Evolutionary conservation across 2,888 invertebrate genomes (phyloP), one percentile per base, ranked within the genome.

Genomic region (Tetheella fluctuosa): DNA sequence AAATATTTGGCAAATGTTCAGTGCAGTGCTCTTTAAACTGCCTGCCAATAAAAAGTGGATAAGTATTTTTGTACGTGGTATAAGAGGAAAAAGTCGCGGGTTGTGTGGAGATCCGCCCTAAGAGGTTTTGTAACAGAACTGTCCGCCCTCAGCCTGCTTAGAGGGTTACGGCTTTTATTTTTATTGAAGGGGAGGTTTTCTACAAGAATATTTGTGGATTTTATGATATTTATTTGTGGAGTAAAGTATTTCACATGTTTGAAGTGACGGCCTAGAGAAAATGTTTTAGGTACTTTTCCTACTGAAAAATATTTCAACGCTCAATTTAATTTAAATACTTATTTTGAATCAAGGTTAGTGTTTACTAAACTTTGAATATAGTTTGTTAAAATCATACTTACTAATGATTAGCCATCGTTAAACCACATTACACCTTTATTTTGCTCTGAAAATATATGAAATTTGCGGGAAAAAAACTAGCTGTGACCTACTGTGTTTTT

Each of bases 1-100:
- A 93, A 93, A 92, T 91, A 91, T 91, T 92, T 93, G 91, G 91
- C 92, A 92, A 92, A 90, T 89, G 90, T 83, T 82, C 90, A 84
- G 88, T 85, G 80, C 81, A 77, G 75, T 81, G 84, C 79, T 75
- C 75, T 77, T 70, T 85, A 75, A 81, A 85, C 69, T 81, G 79
- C 74, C 57, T 64, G 79, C 69, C 83, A 73, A 53, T 60, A 56
- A 69, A 77, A 74, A 20, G 48, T 48, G 10, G 20, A 0, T 17
- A 42, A 30, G 30, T 6, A 17, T n/a, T 48, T 8, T 48, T 48
- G 20, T 42, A 2, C 2, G 15, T 42, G 8, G 17, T 1, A 8
- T 30, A 25, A 25, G 34, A 48, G 20, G 48, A 20, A 48, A 48
- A 48, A n/a, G 48, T 48, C 20, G 1, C 42, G 20, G 2, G n/a